These are phyloP conservation scores for Lochmaea crataegi DNA, from an alignment of 2,888 invertebrate genomes.

Conservation along the genomic window DNA sequence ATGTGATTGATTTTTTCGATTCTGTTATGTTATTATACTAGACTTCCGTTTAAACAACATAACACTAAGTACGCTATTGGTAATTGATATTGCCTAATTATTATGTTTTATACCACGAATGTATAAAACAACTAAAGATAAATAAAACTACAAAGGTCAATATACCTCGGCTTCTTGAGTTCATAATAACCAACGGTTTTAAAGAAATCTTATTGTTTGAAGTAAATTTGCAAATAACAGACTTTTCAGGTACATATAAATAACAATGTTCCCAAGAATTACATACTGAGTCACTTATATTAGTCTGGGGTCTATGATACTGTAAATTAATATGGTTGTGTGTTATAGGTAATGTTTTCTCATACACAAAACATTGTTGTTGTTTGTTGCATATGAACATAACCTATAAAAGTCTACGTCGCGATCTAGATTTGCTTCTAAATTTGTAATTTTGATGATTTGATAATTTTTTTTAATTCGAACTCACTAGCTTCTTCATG, in stretches of 20 bases:
- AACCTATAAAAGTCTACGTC: no score
- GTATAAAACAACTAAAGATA: background rate
- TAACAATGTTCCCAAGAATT: background rate
- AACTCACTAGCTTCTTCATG: no score
- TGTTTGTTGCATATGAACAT: background rate
- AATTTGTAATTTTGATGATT: no score
- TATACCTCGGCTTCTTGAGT: slow-evolving; percentile 18
- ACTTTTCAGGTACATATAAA: slow-evolving; percentile 7
- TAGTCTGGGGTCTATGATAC: background rate
- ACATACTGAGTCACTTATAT: slow-evolving; percentile 1
- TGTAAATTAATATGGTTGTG: background rate
- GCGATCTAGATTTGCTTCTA: no score
- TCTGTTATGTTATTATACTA: background rate
- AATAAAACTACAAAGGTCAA: slow-evolving; percentile 24
- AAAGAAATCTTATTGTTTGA: slow-evolving; percentile 28
- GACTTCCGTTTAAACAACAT: background rate
- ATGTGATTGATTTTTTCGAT: no score
- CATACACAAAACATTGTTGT: background rate
- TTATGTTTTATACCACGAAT: slow-evolving; percentile 4
- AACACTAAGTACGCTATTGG: background rate
- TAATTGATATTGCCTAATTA: background rate
- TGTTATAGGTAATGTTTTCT: background rate
- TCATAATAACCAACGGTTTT: slow-evolving; percentile 26
- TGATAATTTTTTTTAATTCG: no score
- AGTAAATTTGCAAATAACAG: slow-evolving; percentile 29